These are phyloP conservation scores for Drosophila borealis DNA, from an alignment of 2,888 invertebrate species.

Conservation along the genomic window DNA sequence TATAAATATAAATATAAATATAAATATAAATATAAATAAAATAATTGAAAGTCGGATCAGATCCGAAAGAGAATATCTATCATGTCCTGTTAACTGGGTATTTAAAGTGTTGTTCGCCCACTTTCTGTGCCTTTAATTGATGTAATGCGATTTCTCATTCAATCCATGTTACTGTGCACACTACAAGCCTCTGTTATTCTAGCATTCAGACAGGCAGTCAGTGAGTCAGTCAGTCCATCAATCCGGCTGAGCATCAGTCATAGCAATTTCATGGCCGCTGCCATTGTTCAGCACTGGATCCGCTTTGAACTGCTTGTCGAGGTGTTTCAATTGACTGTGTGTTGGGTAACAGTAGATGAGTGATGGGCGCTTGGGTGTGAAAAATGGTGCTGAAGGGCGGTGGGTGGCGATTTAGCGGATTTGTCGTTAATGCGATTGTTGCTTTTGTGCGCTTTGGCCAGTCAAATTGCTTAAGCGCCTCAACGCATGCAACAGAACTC, in stretches of 20 bases:
- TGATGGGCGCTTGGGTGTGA: neutral
- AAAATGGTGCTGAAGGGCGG: too few species aligned
- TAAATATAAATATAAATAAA: too few species aligned
- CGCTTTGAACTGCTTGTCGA: constrained; percentile 38
- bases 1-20: too few species aligned
- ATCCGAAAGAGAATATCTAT: neutral
- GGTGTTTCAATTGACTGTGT: constrained; percentile 37
- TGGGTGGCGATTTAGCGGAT: constrained; percentile 31
- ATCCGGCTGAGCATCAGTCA: constrained; percentile 24
- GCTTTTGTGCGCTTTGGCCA: constrained; percentile 15
- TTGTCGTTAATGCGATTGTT: constrained; percentile 52
- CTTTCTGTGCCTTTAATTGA: constrained; percentile 48
- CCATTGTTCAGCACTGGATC: constrained; percentile 29
- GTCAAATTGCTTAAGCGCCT: constrained; percentile 24
- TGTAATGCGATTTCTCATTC: constrained; percentile 61
- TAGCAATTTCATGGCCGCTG: constrained; percentile 39
- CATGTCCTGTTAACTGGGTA: constrained; percentile 1
- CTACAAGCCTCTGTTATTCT: neutral
- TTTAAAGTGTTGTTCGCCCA: neutral
- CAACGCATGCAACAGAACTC: constrained; percentile 13
- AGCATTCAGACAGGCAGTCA: neutral
- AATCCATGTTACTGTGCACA: neutral
- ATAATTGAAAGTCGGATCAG: too few species aligned
- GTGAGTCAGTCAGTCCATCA: constrained; percentile 27
- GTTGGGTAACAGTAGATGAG: constrained; percentile 5